Percentiles rank a stretch among this genome's conserved stretches.
These are phyloP conservation scores for Coregonus sp. DNA, from an alignment of 2,797 vertebrate genomes.

Conservation along the genomic window DNA sequence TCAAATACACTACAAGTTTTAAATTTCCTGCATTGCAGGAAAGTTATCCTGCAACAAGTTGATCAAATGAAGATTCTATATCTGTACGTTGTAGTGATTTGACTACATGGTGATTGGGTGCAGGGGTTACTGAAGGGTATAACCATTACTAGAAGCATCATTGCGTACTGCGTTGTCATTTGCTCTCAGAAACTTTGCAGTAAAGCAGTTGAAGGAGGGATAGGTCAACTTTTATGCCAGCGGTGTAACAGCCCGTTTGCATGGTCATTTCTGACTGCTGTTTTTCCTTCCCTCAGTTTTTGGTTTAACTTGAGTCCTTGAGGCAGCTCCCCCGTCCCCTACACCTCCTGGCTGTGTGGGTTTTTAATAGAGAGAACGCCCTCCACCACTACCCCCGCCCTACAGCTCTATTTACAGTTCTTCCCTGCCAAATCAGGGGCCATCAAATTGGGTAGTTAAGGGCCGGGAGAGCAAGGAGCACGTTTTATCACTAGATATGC, in stretches of 20 bases:
- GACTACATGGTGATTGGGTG: background rate
- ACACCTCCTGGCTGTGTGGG: slow-evolving; percentile 39
- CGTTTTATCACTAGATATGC: slow-evolving; percentile 78
- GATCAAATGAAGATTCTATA: no score
- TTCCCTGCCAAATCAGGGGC: slow-evolving; percentile 69
- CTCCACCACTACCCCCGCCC: slow-evolving; percentile 43
- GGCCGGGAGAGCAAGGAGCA: slow-evolving; percentile 63
- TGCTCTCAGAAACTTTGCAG: background rate
- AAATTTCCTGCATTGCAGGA: no score
- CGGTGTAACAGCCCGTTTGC: background rate
- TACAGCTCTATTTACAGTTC: slow-evolving; percentile 73
- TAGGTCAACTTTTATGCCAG: background rate
- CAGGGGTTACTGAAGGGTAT: background rate
- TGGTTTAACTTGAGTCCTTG: slow-evolving; percentile 28
- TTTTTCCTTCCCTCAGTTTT: background rate
- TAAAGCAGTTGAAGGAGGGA: no score
- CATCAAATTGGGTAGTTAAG: slow-evolving; percentile 77
- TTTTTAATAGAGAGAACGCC: slow-evolving; percentile 55
- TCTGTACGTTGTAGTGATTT: background rate
- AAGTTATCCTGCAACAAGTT: no score
- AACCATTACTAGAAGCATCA: background rate
- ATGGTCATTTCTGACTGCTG: slow-evolving; percentile 8
- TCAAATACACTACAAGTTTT: no score
- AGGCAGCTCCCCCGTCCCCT: slow-evolving; percentile 35
- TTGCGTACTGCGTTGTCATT: background rate